Evolutionary conservation across 2,797 vertebrate species (phyloP).

Genomic region (Aeoliscus strigatus): DNA sequence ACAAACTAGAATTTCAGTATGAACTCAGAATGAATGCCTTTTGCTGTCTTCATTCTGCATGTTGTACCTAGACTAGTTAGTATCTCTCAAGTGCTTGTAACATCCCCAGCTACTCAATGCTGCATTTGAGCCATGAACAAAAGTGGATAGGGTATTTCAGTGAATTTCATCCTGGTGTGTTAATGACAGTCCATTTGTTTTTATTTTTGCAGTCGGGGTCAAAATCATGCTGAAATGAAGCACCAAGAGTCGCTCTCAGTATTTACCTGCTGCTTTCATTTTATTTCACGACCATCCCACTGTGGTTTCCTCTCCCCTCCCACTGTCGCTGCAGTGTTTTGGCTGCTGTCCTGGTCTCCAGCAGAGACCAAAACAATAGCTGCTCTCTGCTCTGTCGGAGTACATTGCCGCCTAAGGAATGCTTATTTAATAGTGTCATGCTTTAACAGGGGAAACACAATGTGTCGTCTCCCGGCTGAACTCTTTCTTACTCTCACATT

Average conservation of each 20-base stretch:
- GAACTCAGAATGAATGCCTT: no score
- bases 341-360: constrained; percentile 61
- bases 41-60: no score
- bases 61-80: no score
- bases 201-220: no score
- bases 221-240: neutral
- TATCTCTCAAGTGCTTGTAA: no score
- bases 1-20: no score
- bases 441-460: constrained; percentile 51
- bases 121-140: no score
- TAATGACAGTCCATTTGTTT: no score
- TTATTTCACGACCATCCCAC: constrained; percentile 22
- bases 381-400: constrained; percentile 59
- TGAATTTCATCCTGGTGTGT: constrained; percentile 1
- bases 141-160: no score
- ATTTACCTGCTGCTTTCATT: constrained; percentile 21
- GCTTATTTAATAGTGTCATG: constrained; percentile 62
- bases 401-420: constrained; percentile 54
- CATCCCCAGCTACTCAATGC: no score
- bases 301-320: constrained; percentile 15
- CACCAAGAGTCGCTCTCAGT: constrained; percentile 5
- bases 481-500: constrained; percentile 39
- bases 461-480: constrained; percentile 48
- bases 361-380: constrained; percentile 67
- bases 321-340: constrained; percentile 60